A percentile compares a stretch with the other conserved stretches of the same genome.
These are phyloP conservation scores for Capromys pilorides DNA, from an alignment of 2,797 vertebrate species.

Conservation along the genomic window DNA sequence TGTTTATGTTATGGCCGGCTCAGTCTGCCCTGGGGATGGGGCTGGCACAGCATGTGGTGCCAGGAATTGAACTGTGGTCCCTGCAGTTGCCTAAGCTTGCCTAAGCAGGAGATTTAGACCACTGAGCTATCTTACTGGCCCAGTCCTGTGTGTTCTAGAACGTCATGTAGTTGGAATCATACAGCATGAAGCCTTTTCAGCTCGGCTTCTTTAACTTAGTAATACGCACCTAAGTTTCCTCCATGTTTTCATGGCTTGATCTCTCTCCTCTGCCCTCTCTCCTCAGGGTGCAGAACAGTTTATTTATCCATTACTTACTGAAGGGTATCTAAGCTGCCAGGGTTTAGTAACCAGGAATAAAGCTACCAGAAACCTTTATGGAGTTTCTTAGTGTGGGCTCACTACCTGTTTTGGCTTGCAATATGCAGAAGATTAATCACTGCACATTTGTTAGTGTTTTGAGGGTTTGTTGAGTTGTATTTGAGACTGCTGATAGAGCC, in stretches of 20 bases:
- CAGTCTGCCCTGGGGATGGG: too few species aligned
- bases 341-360: background rate
- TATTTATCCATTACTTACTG: background rate
- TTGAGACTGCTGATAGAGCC: background rate
- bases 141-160: background rate
- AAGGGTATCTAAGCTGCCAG: background rate
- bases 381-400: background rate
- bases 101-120: too few species aligned
- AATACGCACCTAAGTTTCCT: background rate
- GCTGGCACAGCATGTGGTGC: too few species aligned
- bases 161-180: background rate
- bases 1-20: too few species aligned
- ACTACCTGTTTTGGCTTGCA: background rate
- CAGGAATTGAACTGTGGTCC: too few species aligned
- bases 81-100: too few species aligned
- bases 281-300: background rate
- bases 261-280: background rate
- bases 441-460: background rate
- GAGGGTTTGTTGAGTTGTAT: background rate
- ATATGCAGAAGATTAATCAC: slow-evolving; percentile 32
- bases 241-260: background rate
- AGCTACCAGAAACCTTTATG: background rate
- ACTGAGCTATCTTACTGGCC: too few species aligned
- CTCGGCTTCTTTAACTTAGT: background rate
- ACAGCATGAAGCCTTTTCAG: background rate